A percentile compares a stretch with the other conserved stretches of the same genome.
Conservation (phyloP, 2,113 vertebrate genomes). For the Pseudonaja textilis region DNA sequence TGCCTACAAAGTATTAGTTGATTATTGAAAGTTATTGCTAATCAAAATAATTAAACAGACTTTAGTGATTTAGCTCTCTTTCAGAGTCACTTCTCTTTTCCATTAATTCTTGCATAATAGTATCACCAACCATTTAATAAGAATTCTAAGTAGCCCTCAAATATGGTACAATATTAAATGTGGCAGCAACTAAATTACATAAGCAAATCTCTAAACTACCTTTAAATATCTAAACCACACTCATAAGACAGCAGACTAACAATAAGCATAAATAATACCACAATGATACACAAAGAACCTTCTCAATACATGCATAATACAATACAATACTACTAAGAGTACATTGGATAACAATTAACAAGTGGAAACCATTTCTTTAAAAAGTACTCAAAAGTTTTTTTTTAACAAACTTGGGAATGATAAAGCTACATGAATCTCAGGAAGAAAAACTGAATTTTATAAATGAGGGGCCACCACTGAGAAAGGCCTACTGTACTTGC, state of each 20-base stretch:
- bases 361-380: background rate
- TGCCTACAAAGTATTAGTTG: background rate
- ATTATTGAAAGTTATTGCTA: background rate
- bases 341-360: background rate
- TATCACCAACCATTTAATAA: background rate
- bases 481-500: background rate
- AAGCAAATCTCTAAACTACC: background rate
- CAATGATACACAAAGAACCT: background rate
- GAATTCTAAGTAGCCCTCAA: background rate
- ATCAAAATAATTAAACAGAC: background rate
- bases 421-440: background rate
- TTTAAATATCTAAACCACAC: background rate
- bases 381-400: background rate
- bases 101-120: background rate
- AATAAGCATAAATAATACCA: background rate
- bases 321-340: background rate
- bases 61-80: background rate
- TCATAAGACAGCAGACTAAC: background rate
- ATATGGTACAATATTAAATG: background rate
- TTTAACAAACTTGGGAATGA: background rate
- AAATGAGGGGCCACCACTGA: background rate
- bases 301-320: background rate
- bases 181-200: background rate
- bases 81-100: background rate
- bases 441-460: background rate